phyloP scores from a whole-genome alignment of 2,888 invertebrate species.

The Bruchidius siliquastri region DNA sequence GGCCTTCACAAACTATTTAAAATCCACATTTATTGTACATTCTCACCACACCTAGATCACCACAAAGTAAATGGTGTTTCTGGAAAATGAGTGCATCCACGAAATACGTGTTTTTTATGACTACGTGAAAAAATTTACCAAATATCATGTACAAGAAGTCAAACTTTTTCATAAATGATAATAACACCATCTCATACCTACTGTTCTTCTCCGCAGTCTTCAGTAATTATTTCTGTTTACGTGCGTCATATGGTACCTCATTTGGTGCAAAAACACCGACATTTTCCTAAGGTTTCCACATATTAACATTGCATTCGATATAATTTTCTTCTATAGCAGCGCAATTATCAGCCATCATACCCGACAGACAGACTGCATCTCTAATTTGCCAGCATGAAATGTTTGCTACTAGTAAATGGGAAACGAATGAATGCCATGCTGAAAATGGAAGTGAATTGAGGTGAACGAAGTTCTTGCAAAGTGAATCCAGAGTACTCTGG shows the following conservation, averaged over 20 bases:
- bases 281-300: not conserved
- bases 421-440: not conserved
- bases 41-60: too few relatives aligned
- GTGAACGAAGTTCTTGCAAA: not conserved
- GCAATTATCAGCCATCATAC: not conserved
- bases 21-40: too few relatives aligned
- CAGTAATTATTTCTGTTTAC: not conserved
- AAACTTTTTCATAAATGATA: too few relatives aligned
- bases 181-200: not conserved
- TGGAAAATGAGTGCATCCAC: too few relatives aligned
- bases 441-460: not conserved
- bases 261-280: not conserved
- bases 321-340: not conserved
- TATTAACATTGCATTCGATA: not conserved
- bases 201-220: not conserved
- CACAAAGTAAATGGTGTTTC: too few relatives aligned
- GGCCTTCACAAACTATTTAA: too few relatives aligned
- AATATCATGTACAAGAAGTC: too few relatives aligned
- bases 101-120: too few relatives aligned
- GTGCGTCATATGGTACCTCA: not conserved
- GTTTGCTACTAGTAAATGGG: not conserved
- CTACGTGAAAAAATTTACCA: too few relatives aligned
- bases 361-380: not conserved
- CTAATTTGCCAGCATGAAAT: not conserved
- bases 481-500: not conserved